These are phyloP conservation scores for Acholoe squamosa DNA, from an alignment of 2,888 invertebrate species.

Conservation along the genomic window DNA sequence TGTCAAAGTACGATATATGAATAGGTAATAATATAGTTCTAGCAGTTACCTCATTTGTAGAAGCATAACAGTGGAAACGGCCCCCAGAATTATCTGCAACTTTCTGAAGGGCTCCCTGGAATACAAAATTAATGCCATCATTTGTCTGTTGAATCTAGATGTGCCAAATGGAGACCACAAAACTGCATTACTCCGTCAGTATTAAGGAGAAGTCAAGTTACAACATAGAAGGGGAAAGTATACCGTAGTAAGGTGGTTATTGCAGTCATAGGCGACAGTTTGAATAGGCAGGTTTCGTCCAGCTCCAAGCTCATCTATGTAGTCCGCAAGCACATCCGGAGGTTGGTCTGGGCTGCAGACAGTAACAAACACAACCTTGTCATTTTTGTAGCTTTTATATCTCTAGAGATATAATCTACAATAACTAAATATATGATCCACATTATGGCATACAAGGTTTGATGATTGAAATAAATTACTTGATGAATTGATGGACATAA, in stretches of 20 bases:
- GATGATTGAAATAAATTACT: too few relatives aligned
- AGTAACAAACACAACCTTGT: neutral
- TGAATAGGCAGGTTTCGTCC: conserved; percentile 79
- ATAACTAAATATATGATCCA: too few relatives aligned
- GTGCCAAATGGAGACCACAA: too few relatives aligned
- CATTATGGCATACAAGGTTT: neutral
- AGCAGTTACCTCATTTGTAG: conserved; percentile 81
- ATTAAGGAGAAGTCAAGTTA: too few relatives aligned
- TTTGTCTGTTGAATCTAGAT: neutral
- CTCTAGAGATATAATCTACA: too few relatives aligned
- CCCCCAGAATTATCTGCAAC: conserved; percentile 81
- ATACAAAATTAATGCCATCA: too few relatives aligned
- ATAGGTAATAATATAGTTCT: too few relatives aligned
- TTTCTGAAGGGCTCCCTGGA: conserved; percentile 72
- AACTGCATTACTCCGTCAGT: too few relatives aligned
- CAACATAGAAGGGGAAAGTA: conserved; percentile 51
- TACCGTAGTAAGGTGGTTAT: conserved; percentile 81
- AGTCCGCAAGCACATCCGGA: conserved; percentile 81
- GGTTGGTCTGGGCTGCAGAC: conserved; percentile 79
- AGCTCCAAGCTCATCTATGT: conserved; percentile 80
- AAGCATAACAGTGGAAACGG: conserved; percentile 82
- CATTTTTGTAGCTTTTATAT: too few relatives aligned
- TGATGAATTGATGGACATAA: too few relatives aligned
- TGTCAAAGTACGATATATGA: too few relatives aligned
- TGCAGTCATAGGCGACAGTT: conserved; percentile 83